These are phyloP conservation scores for Erebia ligea DNA, from an alignment of 2,888 invertebrate genomes.

Conservation along the genomic window DNA sequence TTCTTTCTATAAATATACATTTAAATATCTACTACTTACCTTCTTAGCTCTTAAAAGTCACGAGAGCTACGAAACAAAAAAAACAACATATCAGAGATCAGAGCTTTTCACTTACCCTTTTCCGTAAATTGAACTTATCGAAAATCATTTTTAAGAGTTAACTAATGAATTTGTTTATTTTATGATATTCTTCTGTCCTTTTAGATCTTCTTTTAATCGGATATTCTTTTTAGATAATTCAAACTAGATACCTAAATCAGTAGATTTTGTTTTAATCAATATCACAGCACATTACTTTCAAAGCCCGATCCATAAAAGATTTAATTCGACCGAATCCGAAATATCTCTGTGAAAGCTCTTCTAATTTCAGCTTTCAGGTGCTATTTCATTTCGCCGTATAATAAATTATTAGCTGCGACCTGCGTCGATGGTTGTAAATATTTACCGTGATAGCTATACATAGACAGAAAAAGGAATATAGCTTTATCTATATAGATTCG, in stretches of 20 bases:
- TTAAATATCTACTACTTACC: too few relatives aligned
- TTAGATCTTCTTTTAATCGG: neutral
- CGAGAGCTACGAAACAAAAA: too few relatives aligned
- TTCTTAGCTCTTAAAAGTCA: too few relatives aligned
- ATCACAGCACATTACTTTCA: constrained; percentile 50
- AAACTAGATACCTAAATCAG: neutral
- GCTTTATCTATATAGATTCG: too few relatives aligned
- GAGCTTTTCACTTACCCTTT: constrained; percentile 10
- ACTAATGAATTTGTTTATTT: neutral
- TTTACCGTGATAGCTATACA: constrained; percentile 53
- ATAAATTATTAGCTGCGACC: constrained; percentile 49
- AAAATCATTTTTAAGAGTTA: neutral
- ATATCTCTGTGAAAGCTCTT: neutral
- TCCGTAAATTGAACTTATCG: neutral
- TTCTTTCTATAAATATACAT: too few relatives aligned
- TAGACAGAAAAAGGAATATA: too few relatives aligned
- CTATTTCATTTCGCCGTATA: constrained; percentile 50
- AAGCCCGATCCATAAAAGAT: constrained; percentile 54
- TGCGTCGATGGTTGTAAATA: constrained; percentile 48
- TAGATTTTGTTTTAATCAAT: constrained; percentile 44
- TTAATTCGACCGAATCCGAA: constrained; percentile 43
- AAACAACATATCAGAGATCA: neutral
- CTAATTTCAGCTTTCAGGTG: neutral
- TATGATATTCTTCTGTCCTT: neutral
- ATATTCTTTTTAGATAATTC: too few relatives aligned